phyloP scores from a whole-genome alignment of 2,797 vertebrate species.

The Picus viridis region DNA sequence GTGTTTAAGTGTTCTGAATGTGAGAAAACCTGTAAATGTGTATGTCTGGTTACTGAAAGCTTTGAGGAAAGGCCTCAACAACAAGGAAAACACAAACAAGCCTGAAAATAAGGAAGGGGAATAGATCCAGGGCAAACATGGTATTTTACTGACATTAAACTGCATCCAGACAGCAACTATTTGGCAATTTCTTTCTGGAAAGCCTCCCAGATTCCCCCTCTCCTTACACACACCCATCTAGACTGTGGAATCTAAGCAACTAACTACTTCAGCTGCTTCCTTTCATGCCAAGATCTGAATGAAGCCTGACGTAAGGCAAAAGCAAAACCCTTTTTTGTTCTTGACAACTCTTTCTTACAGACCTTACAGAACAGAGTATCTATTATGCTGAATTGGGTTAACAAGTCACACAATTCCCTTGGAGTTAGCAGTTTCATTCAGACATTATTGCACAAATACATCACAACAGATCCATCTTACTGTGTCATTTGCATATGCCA shows the following conservation, averaged over 20 bases:
- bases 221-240: background rate
- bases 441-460: background rate
- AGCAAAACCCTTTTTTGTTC: background rate
- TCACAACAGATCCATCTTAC: background rate
- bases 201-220: conserved; percentile 15
- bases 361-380: background rate
- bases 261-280: conserved; percentile 35
- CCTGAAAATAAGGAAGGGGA: conserved; percentile 20
- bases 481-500: background rate
- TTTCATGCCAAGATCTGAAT: background rate
- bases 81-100: conserved; percentile 19
- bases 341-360: background rate
- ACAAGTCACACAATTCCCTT: background rate
- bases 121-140: conserved; percentile 20
- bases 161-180: conserved; percentile 53
- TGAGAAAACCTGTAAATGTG: background rate
- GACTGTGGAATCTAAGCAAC: conserved; percentile 28
- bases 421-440: conserved; percentile 1
- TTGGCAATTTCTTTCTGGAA: conserved; percentile 54
- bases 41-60: background rate
- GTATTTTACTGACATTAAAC: conserved; percentile 31
- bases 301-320: background rate
- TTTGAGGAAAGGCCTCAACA: conserved; percentile 25
- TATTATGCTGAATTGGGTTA: background rate
- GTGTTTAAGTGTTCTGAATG: background rate